phyloP scores from a whole-genome alignment of 2,113 vertebrate species.

The Salvelinus sp. region DNA sequence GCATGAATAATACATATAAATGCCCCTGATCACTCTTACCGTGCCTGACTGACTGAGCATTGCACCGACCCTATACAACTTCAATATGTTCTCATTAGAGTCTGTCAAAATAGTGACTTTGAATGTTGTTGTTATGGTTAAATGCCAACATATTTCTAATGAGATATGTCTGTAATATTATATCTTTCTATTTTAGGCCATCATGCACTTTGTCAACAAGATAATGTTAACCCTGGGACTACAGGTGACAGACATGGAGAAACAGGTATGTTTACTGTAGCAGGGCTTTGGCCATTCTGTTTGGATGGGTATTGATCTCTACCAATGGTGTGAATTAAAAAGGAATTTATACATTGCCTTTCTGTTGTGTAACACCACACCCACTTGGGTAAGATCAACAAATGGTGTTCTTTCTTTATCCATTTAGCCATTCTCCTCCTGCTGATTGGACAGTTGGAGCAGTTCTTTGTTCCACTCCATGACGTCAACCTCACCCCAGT shows the following conservation, averaged over 20 bases:
- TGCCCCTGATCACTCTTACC: too few species aligned
- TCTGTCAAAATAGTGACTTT: too few species aligned
- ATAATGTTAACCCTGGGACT: constrained; percentile 80
- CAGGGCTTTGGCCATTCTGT: neutral
- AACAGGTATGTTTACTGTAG: constrained; percentile 79
- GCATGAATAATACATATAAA: too few species aligned
- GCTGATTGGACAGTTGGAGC: constrained; percentile 89
- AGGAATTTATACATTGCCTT: neutral
- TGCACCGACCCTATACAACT: too few species aligned
- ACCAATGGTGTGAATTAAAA: neutral
- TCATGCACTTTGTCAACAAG: constrained; percentile 86
- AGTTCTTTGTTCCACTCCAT: constrained; percentile 87
- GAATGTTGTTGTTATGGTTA: neutral
- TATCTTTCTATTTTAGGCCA: constrained; percentile 68
- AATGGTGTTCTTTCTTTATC: constrained; percentile 15
- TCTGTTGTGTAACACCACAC: neutral
- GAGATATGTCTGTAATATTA: neutral
- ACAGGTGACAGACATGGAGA: constrained; percentile 78
- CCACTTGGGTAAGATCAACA: neutral
- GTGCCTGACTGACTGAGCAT: too few species aligned
- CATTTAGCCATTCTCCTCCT: constrained; percentile 84
- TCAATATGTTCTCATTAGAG: too few species aligned
- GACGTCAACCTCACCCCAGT: constrained; percentile 83
- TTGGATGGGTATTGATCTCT: neutral
- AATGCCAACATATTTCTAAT: neutral